A percentile compares a stretch with the other conserved stretches of the same genome.
phyloP scores from a whole-genome alignment of 2,113 vertebrate species.

The Xenopus borealis region DNA sequence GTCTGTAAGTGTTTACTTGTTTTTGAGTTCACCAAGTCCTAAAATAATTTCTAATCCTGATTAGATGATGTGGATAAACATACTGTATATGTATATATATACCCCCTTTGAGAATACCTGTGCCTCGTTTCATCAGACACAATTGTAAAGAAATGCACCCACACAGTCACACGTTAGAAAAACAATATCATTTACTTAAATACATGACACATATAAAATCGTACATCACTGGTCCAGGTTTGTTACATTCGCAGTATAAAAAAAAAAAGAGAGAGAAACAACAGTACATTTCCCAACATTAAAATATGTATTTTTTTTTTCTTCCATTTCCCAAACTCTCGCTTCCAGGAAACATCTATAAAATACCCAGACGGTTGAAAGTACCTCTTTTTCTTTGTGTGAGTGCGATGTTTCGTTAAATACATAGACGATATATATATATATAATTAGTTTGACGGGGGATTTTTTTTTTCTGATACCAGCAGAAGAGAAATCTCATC shows the following conservation, averaged over 20 bases:
- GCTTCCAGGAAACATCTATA: constrained; percentile 6
- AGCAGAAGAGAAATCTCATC: not conserved
- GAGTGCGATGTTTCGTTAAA: constrained; percentile 15
- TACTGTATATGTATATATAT: no score
- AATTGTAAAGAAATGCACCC: not conserved
- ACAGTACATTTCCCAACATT: constrained; percentile 3
- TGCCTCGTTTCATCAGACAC: no score
- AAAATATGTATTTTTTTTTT: constrained; percentile 8
- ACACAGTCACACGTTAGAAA: not conserved
- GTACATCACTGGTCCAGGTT: not conserved
- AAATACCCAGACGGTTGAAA: constrained; percentile 8
- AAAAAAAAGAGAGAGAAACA: not conserved
- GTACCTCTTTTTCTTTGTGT: constrained; percentile 18
- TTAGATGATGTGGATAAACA: no score
- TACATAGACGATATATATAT: constrained; percentile 20
- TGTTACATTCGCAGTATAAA: constrained; percentile 19
- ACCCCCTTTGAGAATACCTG: no score
- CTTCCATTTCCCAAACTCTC: not conserved
- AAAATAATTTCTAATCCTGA: no score
- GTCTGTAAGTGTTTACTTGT: no score
- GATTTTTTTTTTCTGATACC: constrained; percentile 5
- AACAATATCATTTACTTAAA: constrained; percentile 45
- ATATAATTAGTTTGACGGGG: constrained; percentile 3
- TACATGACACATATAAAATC: constrained; percentile 35
- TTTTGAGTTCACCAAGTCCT: no score